These are phyloP conservation scores for Meganola albula DNA, from an alignment of 2,888 invertebrate species.

Conservation along the genomic window DNA sequence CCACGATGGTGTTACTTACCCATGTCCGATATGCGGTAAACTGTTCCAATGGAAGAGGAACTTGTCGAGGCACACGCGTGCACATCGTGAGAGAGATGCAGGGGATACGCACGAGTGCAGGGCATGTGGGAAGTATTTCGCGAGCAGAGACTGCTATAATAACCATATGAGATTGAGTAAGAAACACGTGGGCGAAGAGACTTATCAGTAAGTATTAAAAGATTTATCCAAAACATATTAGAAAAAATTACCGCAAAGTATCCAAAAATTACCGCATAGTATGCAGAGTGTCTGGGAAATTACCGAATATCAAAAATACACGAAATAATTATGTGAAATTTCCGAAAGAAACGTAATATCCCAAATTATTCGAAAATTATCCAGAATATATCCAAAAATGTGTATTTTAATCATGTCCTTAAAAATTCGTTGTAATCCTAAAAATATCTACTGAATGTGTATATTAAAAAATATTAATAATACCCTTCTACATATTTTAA, in stretches of 20 bases:
- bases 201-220: conserved; percentile 51
- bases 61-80: conserved; percentile 57
- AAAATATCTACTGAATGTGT: too few relatives aligned
- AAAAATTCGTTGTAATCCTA: too few relatives aligned
- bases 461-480: too few relatives aligned
- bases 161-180: conserved; percentile 67
- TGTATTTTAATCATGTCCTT: too few relatives aligned
- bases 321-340: neutral
- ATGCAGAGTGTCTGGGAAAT: too few relatives aligned
- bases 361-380: neutral
- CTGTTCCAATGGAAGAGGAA: conserved; percentile 69
- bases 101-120: conserved; percentile 54
- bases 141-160: conserved; percentile 59
- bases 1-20: conserved; percentile 60
- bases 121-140: conserved; percentile 58
- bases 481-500: too few relatives aligned
- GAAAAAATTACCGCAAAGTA: too few relatives aligned
- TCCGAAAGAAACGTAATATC: neutral
- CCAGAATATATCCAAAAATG: neutral
- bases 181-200: conserved; percentile 50
- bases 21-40: conserved; percentile 64
- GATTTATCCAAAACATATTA: too few relatives aligned
- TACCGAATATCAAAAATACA: neutral
- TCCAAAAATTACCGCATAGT: neutral
- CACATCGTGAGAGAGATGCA: conserved; percentile 44